A percentile compares a stretch with the other conserved stretches of the same genome.
phyloP scores from a whole-genome alignment of 2,113 vertebrate species.

The Irena cyanogastra region DNA sequence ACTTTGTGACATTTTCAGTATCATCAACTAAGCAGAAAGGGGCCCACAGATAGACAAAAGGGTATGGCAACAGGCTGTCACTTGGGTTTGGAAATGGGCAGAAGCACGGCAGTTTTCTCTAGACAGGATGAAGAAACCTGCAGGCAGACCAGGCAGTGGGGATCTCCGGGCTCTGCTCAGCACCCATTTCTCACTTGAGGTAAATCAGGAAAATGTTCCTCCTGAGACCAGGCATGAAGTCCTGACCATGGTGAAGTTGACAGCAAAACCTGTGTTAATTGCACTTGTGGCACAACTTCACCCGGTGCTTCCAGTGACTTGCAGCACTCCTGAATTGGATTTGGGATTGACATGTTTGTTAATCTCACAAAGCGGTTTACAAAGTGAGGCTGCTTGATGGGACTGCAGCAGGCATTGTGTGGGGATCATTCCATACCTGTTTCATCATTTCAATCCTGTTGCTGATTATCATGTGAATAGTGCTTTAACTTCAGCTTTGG shows the following conservation, averaged over 20 bases:
- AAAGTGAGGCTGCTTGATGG: neutral
- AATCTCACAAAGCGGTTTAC: neutral
- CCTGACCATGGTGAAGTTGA: neutral
- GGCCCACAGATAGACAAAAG: neutral
- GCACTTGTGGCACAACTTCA: neutral
- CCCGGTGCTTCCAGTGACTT: neutral
- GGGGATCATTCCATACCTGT: neutral
- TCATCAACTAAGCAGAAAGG: neutral
- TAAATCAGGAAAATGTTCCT: neutral
- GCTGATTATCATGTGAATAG: neutral
- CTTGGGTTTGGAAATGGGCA: neutral
- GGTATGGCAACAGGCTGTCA: neutral
- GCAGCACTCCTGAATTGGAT: rapidly evolving
- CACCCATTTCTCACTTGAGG: neutral
- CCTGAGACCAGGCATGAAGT: neutral
- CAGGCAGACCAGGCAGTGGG: neutral
- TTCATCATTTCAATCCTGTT: neutral
- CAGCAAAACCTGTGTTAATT: neutral
- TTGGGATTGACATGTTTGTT: neutral
- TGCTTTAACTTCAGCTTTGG: neutral
- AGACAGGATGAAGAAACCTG: neutral
- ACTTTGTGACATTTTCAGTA: neutral
- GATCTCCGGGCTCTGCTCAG: neutral
- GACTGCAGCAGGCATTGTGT: neutral
- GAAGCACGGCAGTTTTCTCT: neutral